phyloP scores from a whole-genome alignment of 1,140 invertebrate genomes.

The Polypedilum pembai region DNA sequence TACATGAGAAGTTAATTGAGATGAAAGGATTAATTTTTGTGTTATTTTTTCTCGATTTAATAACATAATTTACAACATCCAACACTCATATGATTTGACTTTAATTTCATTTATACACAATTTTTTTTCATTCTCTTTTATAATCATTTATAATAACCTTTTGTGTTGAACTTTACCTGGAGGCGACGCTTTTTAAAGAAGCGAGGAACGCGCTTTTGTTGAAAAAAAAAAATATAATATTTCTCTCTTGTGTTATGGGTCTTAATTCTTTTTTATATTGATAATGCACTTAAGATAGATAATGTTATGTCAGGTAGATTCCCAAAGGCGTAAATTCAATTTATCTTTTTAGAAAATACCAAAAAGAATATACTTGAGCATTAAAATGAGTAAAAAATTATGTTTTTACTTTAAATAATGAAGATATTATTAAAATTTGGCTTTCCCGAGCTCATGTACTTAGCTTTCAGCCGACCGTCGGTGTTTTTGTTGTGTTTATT shows the following conservation, averaged over 20 bases:
- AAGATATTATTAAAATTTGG: too few species aligned
- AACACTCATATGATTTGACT: constrained; percentile 23
- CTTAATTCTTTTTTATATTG: constrained; percentile 19
- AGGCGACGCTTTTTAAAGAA: background rate
- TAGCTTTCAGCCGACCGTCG: too few species aligned
- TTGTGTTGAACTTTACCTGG: constrained; percentile 4
- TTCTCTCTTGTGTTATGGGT: background rate
- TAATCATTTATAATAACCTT: constrained; percentile 19
- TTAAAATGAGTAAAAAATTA: constrained; percentile 12
- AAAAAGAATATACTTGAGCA: constrained; percentile 3
- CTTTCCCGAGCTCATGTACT: too few species aligned
- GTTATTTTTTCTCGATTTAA: constrained; percentile 23
- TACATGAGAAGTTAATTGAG: constrained; percentile 12
- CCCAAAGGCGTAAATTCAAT: constrained; percentile 16
- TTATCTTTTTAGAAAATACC: background rate
- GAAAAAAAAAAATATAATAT: background rate
- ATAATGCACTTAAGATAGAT: constrained; percentile 6
- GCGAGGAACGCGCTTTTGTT: constrained; percentile 15
- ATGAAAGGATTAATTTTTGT: constrained; percentile 14
- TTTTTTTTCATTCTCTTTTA: background rate
- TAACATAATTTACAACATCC: constrained; percentile 26
- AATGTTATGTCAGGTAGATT: constrained; percentile 15
- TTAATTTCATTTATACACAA: constrained; percentile 23
- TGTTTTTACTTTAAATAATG: background rate
- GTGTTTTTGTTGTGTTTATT: too few species aligned